These are phyloP conservation scores for Cuculus canorus DNA, from an alignment of 2,797 vertebrate genomes.

Conservation along the genomic window DNA sequence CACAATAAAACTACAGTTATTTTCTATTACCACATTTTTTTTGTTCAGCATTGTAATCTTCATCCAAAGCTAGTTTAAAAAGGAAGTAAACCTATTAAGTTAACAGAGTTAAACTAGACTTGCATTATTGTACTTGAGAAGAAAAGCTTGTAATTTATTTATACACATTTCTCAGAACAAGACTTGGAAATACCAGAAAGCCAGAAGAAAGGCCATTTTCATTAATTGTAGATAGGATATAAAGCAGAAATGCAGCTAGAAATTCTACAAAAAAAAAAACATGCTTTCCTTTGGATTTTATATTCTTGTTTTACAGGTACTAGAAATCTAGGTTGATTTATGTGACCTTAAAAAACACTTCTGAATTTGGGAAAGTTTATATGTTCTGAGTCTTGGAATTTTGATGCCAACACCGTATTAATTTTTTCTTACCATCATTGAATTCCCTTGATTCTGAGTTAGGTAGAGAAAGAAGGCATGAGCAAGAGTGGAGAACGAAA, in stretches of 20 bases:
- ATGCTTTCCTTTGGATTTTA: neutral
- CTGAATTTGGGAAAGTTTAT: neutral
- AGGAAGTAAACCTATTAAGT: neutral
- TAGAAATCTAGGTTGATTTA: neutral
- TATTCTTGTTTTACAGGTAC: neutral
- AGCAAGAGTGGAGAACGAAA: neutral
- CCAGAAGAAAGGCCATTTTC: neutral
- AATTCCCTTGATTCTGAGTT: neutral
- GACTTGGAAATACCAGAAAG: neutral
- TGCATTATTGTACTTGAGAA: neutral
- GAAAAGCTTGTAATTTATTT: neutral
- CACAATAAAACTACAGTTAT: neutral
- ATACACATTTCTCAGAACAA: neutral
- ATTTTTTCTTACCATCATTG: neutral
- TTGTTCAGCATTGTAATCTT: neutral
- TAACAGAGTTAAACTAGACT: neutral
- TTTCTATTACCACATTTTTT: neutral
- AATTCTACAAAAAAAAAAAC: neutral
- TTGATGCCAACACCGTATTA: neutral
- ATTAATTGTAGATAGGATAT: neutral
- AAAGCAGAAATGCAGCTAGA: neutral
- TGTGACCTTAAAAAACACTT: neutral
- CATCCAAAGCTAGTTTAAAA: neutral
- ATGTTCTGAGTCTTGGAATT: neutral
- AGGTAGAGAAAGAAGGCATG: neutral